Evolutionary conservation across 2,797 vertebrate species (phyloP), one percentile per base, ranked within the genome.

Genomic region (Sebastiscus tertius): DNA sequence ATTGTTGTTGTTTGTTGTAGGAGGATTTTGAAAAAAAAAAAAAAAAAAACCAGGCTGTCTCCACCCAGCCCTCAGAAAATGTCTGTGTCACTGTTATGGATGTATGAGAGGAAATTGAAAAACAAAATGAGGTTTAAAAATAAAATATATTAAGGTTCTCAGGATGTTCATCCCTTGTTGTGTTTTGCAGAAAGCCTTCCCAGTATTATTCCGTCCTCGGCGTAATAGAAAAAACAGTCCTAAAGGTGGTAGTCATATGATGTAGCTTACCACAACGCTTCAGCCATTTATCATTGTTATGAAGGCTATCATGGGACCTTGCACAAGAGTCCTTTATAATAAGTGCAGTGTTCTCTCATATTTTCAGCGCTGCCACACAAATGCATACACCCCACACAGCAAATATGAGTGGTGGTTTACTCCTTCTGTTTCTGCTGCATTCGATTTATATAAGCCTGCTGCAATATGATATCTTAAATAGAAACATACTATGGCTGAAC

Each of bases 251-350:
- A 46, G 77, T 90, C 85, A 71, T 82, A 81, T 91, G 86, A 92
- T 86, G 81, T 83, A 87, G 83, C 77, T 88, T 75, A 82, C 81
- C 59, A 34, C 73, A 83, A 82, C n/a, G 69, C 88, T 77, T 69
- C 54, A 55, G 77, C 82, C 85, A 91, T 94, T 94, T 89, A 89
- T 94, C 94, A 93, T 89, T 89, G 86, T 93, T 93, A 88, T 85
- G 88, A 93, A 89, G 75, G 89, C 86, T 90, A 92, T 90, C 92
- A 84, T 89, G 90, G 89, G 92, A 92, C 85, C 82, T 88, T 90
- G 85, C 91, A 89, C 89, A 87, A 82, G 77, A 86, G 89, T 89
- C 83, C 72, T 94, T 89, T 90, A 83, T 87, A 88, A 90, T 91
- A 93, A 92, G 80, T 80, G 87, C 61, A 87, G 72, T 84, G 87